These are phyloP conservation scores for Tetranychus urticae DNA, from an alignment of 1,140 invertebrate species.

Conservation along the genomic window DNA sequence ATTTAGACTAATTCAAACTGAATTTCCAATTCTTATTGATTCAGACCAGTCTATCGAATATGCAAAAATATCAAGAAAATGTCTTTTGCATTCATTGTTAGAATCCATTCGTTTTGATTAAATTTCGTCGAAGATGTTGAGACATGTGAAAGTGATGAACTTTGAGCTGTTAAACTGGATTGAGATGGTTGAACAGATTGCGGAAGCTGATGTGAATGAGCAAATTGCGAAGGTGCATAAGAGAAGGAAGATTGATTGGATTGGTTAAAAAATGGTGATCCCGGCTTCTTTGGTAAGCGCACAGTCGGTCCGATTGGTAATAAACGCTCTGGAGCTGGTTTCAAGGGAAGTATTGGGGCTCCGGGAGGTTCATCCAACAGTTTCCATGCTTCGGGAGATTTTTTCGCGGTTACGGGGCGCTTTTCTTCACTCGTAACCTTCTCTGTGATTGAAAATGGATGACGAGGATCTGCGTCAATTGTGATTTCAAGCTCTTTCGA, in stretches of 20 bases:
- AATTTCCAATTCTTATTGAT: too few relatives aligned
- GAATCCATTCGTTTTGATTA: too few relatives aligned
- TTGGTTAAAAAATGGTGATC: neutral
- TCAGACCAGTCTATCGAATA: too few relatives aligned
- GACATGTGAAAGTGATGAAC: too few relatives aligned
- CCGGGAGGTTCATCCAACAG: too few relatives aligned
- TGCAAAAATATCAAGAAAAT: too few relatives aligned
- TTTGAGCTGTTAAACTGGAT: neutral
- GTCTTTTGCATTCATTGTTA: too few relatives aligned
- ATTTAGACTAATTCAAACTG: too few relatives aligned
- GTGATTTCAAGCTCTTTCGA: neutral
- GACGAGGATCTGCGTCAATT: neutral
- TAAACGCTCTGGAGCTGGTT: slow-evolving; percentile 27
- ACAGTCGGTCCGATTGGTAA: slow-evolving; percentile 34
- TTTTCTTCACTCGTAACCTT: neutral
- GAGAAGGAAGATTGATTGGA: too few relatives aligned
- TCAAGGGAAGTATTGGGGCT: neutral
- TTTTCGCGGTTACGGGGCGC: neutral
- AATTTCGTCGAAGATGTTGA: too few relatives aligned
- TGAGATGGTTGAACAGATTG: neutral
- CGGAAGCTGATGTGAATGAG: neutral
- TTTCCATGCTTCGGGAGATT: neutral
- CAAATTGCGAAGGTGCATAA: neutral
- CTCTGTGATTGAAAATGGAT: neutral
- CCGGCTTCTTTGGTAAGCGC: neutral